A percentile compares a stretch with the other conserved stretches of the same genome.
Evolutionary conservation across 2,113 vertebrate genomes (phyloP).

Genomic region (Panurus biarmicus): DNA sequence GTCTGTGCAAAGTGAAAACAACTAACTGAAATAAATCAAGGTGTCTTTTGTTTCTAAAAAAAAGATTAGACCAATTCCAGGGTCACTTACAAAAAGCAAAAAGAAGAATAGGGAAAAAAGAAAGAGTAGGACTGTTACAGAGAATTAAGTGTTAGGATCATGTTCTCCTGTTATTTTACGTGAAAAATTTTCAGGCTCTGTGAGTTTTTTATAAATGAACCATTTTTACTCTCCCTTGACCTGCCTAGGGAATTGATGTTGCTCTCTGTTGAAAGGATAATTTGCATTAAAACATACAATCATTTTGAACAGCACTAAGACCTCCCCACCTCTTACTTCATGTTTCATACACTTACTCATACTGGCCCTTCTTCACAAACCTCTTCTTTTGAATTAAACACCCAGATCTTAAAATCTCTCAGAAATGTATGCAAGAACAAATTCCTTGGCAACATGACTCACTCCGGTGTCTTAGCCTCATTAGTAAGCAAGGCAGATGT

Average conservation of each 20-base stretch:
- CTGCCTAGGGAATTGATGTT: not conserved
- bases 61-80: not conserved
- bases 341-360: not conserved
- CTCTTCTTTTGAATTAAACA: not conserved
- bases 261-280: not conserved
- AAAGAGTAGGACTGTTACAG: not conserved
- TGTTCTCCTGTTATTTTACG: not conserved
- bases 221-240: not conserved
- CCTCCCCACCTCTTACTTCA: not conserved
- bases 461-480: constrained; percentile 11
- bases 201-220: not conserved
- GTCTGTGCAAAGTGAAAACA: not conserved
- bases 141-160: not conserved
- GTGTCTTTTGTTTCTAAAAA: not conserved
- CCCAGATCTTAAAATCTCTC: not conserved
- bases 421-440: not conserved
- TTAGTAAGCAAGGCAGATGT: constrained; percentile 42
- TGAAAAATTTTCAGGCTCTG: not conserved
- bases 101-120: not conserved
- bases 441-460: constrained; percentile 15
- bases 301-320: not conserved
- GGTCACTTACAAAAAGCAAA: not conserved
- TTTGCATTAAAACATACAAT: not conserved
- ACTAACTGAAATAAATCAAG: not conserved
- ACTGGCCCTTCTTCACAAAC: not conserved